Evolutionary conservation across 1,140 invertebrate genomes (phyloP).

Genomic region (Hirudo medicinalis): DNA sequence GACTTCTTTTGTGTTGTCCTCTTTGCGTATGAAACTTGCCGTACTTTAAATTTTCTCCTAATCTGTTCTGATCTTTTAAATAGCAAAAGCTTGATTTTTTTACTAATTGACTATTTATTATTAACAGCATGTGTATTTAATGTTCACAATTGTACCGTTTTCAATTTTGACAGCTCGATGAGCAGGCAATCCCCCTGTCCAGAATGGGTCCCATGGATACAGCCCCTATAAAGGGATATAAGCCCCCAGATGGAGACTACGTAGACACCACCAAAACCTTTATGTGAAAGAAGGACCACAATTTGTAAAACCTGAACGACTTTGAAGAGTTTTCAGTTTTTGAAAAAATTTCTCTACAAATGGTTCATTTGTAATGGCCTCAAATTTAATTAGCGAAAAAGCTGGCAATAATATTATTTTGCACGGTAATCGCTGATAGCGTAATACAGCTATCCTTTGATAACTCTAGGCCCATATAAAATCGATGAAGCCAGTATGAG

Average conservation of each 20-base stretch:
- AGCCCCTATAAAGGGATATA: slow-evolving; percentile 62
- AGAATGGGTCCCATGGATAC: slow-evolving; percentile 58
- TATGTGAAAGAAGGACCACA: not conserved
- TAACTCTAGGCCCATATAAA: no score
- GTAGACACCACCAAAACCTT: slow-evolving; percentile 63
- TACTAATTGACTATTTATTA: not conserved
- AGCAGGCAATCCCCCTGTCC: slow-evolving; percentile 52
- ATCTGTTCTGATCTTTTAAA: not conserved
- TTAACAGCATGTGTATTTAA: not conserved
- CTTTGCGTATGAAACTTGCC: no score
- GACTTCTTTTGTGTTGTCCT: no score
- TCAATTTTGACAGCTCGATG: slow-evolving; percentile 51
- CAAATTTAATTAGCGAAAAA: no score
- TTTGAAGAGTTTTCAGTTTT: no score
- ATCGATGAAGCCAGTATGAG: no score
- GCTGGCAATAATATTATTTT: no score
- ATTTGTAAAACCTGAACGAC: no score
- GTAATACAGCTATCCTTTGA: no score
- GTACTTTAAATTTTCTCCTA: not conserved
- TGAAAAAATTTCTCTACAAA: no score
- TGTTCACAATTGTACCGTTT: not conserved
- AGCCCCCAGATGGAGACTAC: slow-evolving; percentile 68
- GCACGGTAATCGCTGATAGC: no score
- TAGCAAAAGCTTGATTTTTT: not conserved
- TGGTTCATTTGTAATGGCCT: no score